Percentiles rank a stretch among this genome's conserved stretches.
phyloP scores from a whole-genome alignment of 2,888 invertebrate genomes.

The Keiferia lycopersicella region DNA sequence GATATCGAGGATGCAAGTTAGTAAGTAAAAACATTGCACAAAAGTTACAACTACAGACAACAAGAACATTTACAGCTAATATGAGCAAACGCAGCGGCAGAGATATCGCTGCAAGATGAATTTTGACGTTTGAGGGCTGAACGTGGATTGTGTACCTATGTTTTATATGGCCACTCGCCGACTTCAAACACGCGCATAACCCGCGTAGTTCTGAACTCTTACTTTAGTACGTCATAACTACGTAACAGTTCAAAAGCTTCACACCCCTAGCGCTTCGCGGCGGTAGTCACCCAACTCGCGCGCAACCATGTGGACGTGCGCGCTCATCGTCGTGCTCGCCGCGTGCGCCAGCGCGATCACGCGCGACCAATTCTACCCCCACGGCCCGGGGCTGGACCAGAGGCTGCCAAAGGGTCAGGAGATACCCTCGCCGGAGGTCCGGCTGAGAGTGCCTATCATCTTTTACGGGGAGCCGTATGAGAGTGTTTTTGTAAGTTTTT shows the following conservation, averaged over 20 bases:
- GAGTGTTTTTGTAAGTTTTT: constrained; percentile 89
- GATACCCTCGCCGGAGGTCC: constrained; percentile 83
- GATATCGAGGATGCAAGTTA: no score
- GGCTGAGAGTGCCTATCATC: constrained; percentile 86
- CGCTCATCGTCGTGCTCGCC: constrained; percentile 55
- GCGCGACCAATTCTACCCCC: constrained; percentile 82
- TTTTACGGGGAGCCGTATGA: constrained; percentile 90
- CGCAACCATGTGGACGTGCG: constrained; percentile 71
- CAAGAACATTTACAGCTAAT: no score
- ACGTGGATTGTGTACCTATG: no score
- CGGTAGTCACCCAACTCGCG: constrained; percentile 50
- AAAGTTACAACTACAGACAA: no score
- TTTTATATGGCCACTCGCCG: no score
- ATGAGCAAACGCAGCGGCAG: no score
- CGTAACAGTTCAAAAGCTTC: background rate
- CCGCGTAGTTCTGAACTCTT: no score
- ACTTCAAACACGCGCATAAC: no score
- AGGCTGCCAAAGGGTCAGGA: constrained; percentile 81
- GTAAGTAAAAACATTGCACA: no score
- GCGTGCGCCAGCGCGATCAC: constrained; percentile 70
- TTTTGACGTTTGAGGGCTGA: no score
- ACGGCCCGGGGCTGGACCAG: constrained; percentile 79
- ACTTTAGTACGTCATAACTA: background rate
- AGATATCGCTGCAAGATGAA: no score
- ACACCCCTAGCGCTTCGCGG: background rate